These are phyloP conservation scores for Psilanteris sp. DNA, from an alignment of 1,140 invertebrate genomes.

Conservation along the genomic window DNA sequence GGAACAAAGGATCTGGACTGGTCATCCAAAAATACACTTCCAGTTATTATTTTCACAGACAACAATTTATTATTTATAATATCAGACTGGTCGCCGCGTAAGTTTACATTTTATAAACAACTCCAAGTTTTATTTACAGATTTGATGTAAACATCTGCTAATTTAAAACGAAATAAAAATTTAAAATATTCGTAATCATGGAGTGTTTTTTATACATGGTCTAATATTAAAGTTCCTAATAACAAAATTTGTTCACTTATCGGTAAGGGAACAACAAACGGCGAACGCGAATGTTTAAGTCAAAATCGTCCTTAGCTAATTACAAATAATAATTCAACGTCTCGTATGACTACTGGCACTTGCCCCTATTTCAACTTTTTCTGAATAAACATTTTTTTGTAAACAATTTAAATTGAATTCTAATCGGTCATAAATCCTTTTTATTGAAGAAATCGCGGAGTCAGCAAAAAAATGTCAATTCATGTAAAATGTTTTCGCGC, in stretches of 20 bases:
- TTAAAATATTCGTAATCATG: conserved; percentile 44
- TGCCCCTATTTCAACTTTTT: neutral
- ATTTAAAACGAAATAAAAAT: conserved; percentile 51
- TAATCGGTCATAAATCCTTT: neutral
- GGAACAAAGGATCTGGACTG: neutral
- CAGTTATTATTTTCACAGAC: conserved; percentile 8
- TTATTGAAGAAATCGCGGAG: too few species aligned
- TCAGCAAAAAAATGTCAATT: conserved; percentile 9
- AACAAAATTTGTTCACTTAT: too few species aligned
- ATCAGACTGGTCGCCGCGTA: conserved; percentile 26
- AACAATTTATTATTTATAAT: conserved; percentile 36
- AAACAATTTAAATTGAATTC: neutral
- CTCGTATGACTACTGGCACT: conserved; percentile 10
- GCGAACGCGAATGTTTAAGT: neutral
- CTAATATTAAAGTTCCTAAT: too few species aligned
- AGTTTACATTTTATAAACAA: conserved; percentile 44
- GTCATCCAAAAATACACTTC: conserved; percentile 19
- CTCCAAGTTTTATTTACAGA: conserved; percentile 40
- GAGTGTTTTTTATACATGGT: conserved; percentile 1
- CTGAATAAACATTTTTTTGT: conserved; percentile 6
- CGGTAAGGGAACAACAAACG: too few species aligned
- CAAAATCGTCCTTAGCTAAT: neutral
- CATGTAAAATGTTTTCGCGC: neutral
- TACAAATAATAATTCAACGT: conserved; percentile 4
- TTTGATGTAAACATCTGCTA: conserved; percentile 38